phyloP scores from a whole-genome alignment of 2,888 invertebrate species.

The Stenichneumon culpator region DNA sequence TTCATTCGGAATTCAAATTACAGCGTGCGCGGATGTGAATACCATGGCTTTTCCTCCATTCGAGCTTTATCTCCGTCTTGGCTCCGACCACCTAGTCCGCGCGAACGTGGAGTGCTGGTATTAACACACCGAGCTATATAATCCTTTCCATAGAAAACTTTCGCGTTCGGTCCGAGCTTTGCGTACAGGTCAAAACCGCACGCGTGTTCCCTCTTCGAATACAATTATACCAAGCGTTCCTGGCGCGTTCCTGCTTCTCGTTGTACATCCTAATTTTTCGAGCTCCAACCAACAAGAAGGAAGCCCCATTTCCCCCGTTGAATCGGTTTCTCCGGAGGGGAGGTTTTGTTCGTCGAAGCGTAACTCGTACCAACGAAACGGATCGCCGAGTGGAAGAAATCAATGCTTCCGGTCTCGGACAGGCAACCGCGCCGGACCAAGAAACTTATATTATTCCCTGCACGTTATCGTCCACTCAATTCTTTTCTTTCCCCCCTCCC shows the following conservation, averaged over 20 bases:
- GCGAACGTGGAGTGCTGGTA: not conserved
- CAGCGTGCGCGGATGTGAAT: slow-evolving; percentile 65
- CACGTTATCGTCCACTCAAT: slow-evolving; percentile 70
- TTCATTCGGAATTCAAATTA: slow-evolving; percentile 83
- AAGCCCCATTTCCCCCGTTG: slow-evolving; percentile 37
- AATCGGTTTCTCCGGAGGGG: slow-evolving; percentile 20
- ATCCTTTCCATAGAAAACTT: slow-evolving; percentile 58
- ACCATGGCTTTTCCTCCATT: slow-evolving; percentile 48
- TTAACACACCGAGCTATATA: slow-evolving; percentile 36
- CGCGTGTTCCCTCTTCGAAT: slow-evolving; percentile 1
- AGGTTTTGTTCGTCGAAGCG: slow-evolving; percentile 45
- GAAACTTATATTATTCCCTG: slow-evolving; percentile 69
- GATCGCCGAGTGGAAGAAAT: slow-evolving; percentile 66
- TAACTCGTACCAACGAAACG: slow-evolving; percentile 61
- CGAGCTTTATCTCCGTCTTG: slow-evolving; percentile 40
- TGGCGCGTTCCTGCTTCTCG: not conserved
- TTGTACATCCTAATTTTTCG: slow-evolving; percentile 25
- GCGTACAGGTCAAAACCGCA: slow-evolving; percentile 20
- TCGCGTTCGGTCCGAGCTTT: slow-evolving; percentile 38
- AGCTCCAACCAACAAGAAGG: slow-evolving; percentile 21
- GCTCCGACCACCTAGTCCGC: not conserved
- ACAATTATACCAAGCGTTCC: slow-evolving; percentile 27
- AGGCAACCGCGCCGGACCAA: slow-evolving; percentile 61
- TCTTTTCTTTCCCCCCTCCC: slow-evolving; percentile 50
- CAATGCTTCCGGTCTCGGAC: slow-evolving; percentile 66